Base-by-base conservation (phyloP, 2,113 vertebrate species). In the Pogona vitticeps region DNA sequence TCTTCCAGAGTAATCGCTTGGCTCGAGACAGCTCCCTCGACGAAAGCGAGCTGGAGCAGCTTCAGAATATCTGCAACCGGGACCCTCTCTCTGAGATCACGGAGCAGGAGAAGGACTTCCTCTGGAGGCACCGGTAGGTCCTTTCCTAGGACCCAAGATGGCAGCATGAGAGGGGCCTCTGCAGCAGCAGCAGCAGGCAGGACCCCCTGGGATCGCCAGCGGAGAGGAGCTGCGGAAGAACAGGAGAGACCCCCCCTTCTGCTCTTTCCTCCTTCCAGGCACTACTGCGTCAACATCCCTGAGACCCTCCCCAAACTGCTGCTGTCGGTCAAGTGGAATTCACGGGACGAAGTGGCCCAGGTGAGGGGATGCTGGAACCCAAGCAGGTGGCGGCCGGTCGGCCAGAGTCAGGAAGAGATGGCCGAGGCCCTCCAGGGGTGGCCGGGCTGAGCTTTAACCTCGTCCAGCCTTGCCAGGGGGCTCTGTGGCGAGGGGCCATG, bases 101-200 rank as follows among this genome's bases (percentile, higher is more conserved):
- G 0, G 97, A 97, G 88, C 97, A 97, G 91, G 97, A 97, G 91
- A 97, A 97, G 84, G 97, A 97, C 93, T 97, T 97, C 87, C 96
- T 97, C 26, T 97, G 97, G 97, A 96, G 97, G 85, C 96, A 97
- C 93, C 93, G 95, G 95, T 96, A 52, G 87, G 65, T 5, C 46
- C 46, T 10, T 52, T 52, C 46, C 46, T 10, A 5, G 46, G 46
- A 6, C 46, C 46, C 5, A 52, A 52, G 46, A 10, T 5, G 46
- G 46, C 46, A 52, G 46, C 46, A 10, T 59, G 31, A 6, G 76
- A 3, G 6, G n/a, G 78, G 7, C 42, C 17, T 9, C 10, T 33
- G 20, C 2, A 6, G 17, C 20, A 20, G 42, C 4, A n/a, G 46
- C 46, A 52, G 46, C 46, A 52, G 46, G 46, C 46, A 52, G 46